These are phyloP conservation scores for Nibea coibor DNA, from an alignment of 2,113 vertebrate species.

Conservation along the genomic window DNA sequence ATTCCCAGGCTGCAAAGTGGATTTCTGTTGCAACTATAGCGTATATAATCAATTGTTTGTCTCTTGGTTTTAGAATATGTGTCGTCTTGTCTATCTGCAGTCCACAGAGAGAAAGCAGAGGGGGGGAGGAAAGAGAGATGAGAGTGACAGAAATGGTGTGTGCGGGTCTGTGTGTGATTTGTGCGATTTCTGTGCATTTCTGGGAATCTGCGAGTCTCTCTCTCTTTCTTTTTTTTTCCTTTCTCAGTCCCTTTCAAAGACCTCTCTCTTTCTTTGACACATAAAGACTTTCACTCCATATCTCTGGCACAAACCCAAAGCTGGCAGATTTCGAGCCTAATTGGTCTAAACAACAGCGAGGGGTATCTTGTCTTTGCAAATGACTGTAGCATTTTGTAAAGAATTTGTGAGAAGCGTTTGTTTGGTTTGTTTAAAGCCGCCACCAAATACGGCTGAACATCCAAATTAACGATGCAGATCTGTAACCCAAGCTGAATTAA, in stretches of 20 bases:
- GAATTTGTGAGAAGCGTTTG: conserved; percentile 36
- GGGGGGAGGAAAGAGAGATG: conserved; percentile 33
- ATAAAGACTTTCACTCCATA: conserved; percentile 62
- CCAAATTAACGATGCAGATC: conserved; percentile 11
- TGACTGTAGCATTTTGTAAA: conserved; percentile 53
- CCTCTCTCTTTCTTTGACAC: conserved; percentile 44
- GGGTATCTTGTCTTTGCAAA: conserved; percentile 65
- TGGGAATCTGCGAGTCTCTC: conserved; percentile 27
- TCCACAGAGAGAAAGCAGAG: conserved; percentile 22
- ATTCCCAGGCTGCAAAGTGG: conserved; percentile 36
- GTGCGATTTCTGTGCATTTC: conserved; percentile 33
- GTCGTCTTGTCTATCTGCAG: conserved; percentile 48
- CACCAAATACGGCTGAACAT: conserved; percentile 3
- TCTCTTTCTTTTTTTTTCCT: background rate
- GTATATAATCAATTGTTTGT: conserved; percentile 62
- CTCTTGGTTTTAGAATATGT: conserved; percentile 52
- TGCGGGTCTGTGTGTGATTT: background rate
- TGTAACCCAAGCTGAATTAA: conserved; percentile 6
- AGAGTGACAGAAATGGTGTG: conserved; percentile 42
- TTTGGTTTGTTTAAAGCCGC: conserved; percentile 41
- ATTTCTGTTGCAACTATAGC: conserved; percentile 43
- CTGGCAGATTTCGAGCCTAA: conserved; percentile 72
- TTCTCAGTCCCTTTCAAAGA: conserved; percentile 55
- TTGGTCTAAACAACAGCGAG: conserved; percentile 72
- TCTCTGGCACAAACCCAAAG: conserved; percentile 68